Evolutionary conservation across 2,888 invertebrate genomes (phyloP), one percentile per base, ranked within the genome.

Genomic region (Eubasilissa splendida): DNA sequence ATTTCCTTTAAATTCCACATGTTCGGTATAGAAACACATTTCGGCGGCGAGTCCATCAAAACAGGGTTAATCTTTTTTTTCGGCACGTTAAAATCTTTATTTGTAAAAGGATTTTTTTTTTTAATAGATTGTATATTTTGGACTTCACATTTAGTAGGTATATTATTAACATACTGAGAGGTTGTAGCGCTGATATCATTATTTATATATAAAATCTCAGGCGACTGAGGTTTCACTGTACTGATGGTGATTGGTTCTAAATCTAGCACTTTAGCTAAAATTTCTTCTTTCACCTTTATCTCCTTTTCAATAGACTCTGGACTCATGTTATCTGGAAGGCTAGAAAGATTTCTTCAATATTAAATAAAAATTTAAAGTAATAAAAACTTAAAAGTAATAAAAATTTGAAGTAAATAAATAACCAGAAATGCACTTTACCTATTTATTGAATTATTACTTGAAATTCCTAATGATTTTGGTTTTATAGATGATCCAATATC

Each of bases 271-370:
- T 93, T 93, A 0, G 94, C 94, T 12, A 95, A 87, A 31, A 93
- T 91, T 86, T 93, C 94, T 85, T 96, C 95, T 86, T 96, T 96
- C 83, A 92, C 91, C 86, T 93, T 93, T 60, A 96, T 94, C 84
- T 95, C 93, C 84, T 93, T 92, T 84, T 93, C 92, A 74, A 96
- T 92, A 0, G 92, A 91, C 83, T 92, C 92, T 4, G 93, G 93
- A 87, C 93, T 93, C 85, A 91, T 88, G 70, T 91, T 87, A 85
- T 93, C 91, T 0, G 91, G 89, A 84, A 91, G 87, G 60, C 91
- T 91, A 87, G n/a, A 22, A 78, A 53, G 85, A 73, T 58, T n/a
- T n/a, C n/a, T 11, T 58, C 3, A 58, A 58, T 58, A n/a, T 58
- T 3, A 8, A n/a, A 58, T 5, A 5, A 5, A 42, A 42, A 42